phyloP scores from a whole-genome alignment of 2,888 invertebrate genomes.

The Allacma fusca region DNA sequence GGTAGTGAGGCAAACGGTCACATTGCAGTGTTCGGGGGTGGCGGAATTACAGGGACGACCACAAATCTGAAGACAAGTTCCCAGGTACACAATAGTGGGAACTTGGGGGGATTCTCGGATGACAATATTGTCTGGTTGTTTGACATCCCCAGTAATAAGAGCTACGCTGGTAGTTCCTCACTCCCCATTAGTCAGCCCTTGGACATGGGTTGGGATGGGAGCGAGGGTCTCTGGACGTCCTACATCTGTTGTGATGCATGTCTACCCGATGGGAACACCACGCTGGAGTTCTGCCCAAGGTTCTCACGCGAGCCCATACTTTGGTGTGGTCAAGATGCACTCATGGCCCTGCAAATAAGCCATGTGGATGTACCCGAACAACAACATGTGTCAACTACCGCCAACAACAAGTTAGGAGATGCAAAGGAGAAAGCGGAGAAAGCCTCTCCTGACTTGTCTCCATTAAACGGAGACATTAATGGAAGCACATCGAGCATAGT shows the following conservation, averaged over 20 bases:
- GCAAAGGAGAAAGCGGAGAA: not conserved
- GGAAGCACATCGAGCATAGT: slow-evolving; percentile 12
- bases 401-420: slow-evolving; percentile 3
- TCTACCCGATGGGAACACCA: slow-evolving; percentile 58
- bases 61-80: slow-evolving; percentile 23
- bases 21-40: slow-evolving; percentile 56
- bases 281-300: slow-evolving; percentile 61
- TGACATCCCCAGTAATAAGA: slow-evolving; percentile 48
- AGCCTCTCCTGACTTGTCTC: slow-evolving; percentile 13
- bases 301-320: slow-evolving; percentile 59
- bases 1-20: slow-evolving; percentile 49
- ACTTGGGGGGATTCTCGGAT: slow-evolving; percentile 49
- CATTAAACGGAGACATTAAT: slow-evolving; percentile 15
- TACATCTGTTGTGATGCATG: slow-evolving; percentile 62
- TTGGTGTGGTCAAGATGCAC: slow-evolving; percentile 60
- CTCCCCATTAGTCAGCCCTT: slow-evolving; percentile 18
- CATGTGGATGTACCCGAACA: not conserved
- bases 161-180: not conserved
- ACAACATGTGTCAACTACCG: not conserved
- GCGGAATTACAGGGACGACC: slow-evolving; percentile 29
- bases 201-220: slow-evolving; percentile 35
- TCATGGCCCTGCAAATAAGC: slow-evolving; percentile 60
- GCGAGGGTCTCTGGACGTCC: slow-evolving; percentile 61
- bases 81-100: not conserved
- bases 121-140: slow-evolving; percentile 58